Evolutionary conservation across 2,797 vertebrate species (phyloP).

Genomic region (Steatocranus sp.): DNA sequence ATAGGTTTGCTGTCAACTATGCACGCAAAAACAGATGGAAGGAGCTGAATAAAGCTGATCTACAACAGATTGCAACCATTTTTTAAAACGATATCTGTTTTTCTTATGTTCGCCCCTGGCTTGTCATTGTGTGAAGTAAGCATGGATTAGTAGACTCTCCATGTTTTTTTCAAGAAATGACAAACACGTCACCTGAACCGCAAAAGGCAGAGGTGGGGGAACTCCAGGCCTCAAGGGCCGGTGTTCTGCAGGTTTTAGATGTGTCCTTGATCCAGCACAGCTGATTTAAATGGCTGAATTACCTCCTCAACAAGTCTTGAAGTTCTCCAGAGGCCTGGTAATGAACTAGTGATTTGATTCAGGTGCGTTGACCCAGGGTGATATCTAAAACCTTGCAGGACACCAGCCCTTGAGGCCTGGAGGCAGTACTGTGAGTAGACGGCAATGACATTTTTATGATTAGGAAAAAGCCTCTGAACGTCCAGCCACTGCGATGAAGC

Average conservation of each 20-base stretch:
- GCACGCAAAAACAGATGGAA: background rate
- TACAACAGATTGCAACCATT: background rate
- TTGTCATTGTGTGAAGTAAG: background rate
- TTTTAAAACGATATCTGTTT: background rate
- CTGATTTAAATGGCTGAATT: background rate
- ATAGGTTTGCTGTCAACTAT: background rate
- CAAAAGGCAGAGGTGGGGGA: background rate
- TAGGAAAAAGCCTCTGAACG: background rate
- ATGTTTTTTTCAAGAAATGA: background rate
- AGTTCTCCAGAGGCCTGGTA: background rate
- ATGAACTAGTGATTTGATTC: background rate
- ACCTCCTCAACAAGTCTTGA: background rate
- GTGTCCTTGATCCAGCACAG: background rate
- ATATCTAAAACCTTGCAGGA: background rate
- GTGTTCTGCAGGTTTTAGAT: background rate
- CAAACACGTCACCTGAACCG: background rate
- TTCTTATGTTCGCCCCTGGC: background rate
- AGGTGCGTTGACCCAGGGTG: background rate
- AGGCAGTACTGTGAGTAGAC: background rate
- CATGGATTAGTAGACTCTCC: background rate
- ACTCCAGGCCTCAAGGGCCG: background rate
- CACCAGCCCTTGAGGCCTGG: fast-evolving
- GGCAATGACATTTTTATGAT: background rate
- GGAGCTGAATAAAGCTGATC: background rate
- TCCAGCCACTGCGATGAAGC: background rate